Evolutionary conservation across 2,888 invertebrate genomes (phyloP), one percentile per base, ranked within the genome.

Genomic region (Caenorhabditis wallacei): DNA sequence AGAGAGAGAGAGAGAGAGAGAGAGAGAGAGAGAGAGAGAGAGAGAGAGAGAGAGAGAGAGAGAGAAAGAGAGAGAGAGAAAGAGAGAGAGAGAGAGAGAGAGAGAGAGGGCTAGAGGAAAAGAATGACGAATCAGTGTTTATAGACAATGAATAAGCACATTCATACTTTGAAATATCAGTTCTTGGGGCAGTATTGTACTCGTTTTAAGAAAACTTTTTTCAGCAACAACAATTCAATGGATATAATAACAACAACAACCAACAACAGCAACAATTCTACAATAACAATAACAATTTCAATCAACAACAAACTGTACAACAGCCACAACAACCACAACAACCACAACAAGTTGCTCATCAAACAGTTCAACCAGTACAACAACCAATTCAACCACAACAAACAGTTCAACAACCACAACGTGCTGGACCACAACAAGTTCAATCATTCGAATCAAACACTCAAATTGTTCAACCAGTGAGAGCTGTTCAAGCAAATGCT

Each of bases 391-490:
- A 37, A 56, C 76, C 54, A 59, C 76, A 78, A 53, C 66, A 53
- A 20, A 22, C 16, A 53, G 2, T 22, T n/a, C 59, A 18, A 61
- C 69, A 68, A 63, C 59, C 57, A 43, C 40, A 35, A 53, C 43
- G 26, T 54, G 16, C 59, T 37, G 54, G 53, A 53, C 64, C 37
- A 35, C 78, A 68, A 37, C 61, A 63, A 59, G 81, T 72, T 13
- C 82, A 82, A 63, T 82, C 82, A 10, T 82, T 82, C 74, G 82
- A 82, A 43, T 35, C 68, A 5, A 61, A 78, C 40, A 59, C 61
- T 20, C 82, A 82, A 71, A 68, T 82, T 40, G 82, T 82, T 5
- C 82, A 82, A 46, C 82, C 82, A n/a, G 63, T 83, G 5, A 51
- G 70, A 69, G 59, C 82, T 24, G 71, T 79, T 22, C 79, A 83